Base-by-base conservation (phyloP, 2,797 vertebrate genomes). In the Garrulus glandarius region DNA sequence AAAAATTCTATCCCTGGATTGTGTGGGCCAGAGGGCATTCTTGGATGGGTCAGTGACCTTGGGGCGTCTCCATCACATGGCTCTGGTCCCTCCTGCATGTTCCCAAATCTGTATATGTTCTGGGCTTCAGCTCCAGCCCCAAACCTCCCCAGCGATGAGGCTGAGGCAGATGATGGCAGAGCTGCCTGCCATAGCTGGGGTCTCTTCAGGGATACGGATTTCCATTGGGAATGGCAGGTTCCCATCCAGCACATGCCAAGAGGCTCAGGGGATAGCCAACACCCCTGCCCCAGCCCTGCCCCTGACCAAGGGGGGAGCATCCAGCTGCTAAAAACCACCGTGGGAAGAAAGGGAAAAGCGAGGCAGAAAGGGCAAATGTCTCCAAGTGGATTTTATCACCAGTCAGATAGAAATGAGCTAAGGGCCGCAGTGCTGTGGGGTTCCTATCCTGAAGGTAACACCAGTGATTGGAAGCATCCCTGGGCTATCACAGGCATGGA, bases 391-490 rank as follows among this genome's bases (percentile, higher is more conserved):
- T 86, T 88, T 53, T 14, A 24, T 61, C 74, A 15, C 50, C 61
- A 34, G 39, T 2, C 32, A 46, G 74, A 39, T 0, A 14, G 78
- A 68, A 65, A 46, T 0, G 5, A 57, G 19, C 39, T 0, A 1
- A 76, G 34, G 56, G 44, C 15, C 2, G 2, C 34, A 24, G 34
- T 6, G 3, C 59, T 14, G 7, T 72, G 52, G 37, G 41, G 36
- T 15, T 86, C 49, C 60, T 32, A 5, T 2, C 16, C 55, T 4
- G 7, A 36, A 65, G 65, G 87, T 63, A 67, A 29, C 64, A 37
- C 70, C 60, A n/a, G 7, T 1, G 39, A 32, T 12, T 6, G 5
- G 36, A 56, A 36, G 24, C 81, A 91, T 41, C 70, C 7, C 50
- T 32, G 32, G 57, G 46, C 10, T 43, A 36, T 19, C 52, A 18